Evolutionary conservation across 2,888 invertebrate genomes (phyloP), one percentile per base, ranked within the genome.

Genomic region (Anthophora plumipes): DNA sequence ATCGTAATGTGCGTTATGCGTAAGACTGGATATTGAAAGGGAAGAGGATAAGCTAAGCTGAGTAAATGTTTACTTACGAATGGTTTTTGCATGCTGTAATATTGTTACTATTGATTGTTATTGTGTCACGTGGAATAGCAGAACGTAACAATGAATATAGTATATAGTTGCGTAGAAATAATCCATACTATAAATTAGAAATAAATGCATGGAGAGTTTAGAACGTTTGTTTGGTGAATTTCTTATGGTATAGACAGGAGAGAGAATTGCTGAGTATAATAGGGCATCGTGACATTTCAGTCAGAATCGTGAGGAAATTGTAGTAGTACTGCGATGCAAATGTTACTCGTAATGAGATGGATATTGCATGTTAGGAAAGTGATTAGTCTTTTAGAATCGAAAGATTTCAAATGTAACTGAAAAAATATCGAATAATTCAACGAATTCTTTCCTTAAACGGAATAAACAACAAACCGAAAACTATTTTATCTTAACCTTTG

Each of bases 281-380:
- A 50, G 64, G 5, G 7, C 20, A 37, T 50, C 7, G 37, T 64
- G 64, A 46, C 37, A 64, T 50, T 64, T 64, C n/a, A 50, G 37
- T 17, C 12, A n/a, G 8, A 20, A 46, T 12, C 14, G 25, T n/a
- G 31, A 25, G 8, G 7, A 50, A 3, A 64, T 14, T 1, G 50
- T 8, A 14, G 17, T 7, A 50, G 14, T 37, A 50, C 50, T 50
- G 1, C 4, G n/a, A 64, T 48, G 50, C 50, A 64, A 64, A 64
- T 64, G 50, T 50, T 52, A 50, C 20, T 14, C 14, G 37, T 9
- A 20, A 64, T 17, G 20, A 1, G 1, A 20, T 17, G 50, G 9
- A 50, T 50, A 14, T 6, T 37, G 50, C 14, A 50, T 37, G 8
- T 39, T 37, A 39, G 20, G 9, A 11, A 37, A 37, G 25, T 22